A percentile compares a stretch with the other conserved stretches of the same genome.
Evolutionary conservation across 2,113 vertebrate genomes (phyloP).

Genomic region (Campylomormyrus tamandua): DNA sequence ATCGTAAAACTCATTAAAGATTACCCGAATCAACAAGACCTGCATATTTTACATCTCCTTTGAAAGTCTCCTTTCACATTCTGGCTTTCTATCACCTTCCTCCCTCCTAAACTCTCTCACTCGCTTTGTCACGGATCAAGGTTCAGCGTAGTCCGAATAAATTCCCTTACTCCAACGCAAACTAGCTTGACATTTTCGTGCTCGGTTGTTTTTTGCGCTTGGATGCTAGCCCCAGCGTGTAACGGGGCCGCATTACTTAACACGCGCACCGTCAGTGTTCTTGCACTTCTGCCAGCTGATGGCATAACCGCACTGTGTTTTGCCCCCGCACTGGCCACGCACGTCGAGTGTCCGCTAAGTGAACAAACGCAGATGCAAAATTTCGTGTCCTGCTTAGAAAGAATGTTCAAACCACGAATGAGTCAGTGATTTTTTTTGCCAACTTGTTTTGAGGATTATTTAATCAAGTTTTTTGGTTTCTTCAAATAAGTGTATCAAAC

Average conservation of each 20-base stretch:
- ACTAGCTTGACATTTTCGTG: not conserved
- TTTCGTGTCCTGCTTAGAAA: not conserved
- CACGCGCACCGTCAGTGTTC: not conserved
- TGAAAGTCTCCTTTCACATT: not conserved
- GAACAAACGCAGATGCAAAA: not conserved
- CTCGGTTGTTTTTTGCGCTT: not conserved
- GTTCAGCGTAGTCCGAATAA: not conserved
- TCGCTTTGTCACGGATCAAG: not conserved
- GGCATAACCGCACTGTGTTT: not conserved
- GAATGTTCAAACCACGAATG: not conserved
- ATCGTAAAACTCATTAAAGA: not conserved
- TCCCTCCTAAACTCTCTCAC: not conserved
- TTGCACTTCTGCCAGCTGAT: not conserved
- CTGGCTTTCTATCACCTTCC: not conserved
- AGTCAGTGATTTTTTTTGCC: not conserved
- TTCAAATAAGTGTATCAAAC: not conserved
- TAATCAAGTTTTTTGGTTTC: not conserved
- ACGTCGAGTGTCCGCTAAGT: not conserved
- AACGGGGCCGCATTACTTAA: not conserved
- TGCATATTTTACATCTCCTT: not conserved
- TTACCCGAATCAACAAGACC: not conserved
- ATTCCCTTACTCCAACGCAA: not conserved
- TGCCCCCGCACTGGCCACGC: not conserved
- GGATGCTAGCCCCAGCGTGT: not conserved
- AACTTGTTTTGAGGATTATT: not conserved